phyloP scores from a whole-genome alignment of 1,140 invertebrate genomes.

The Micrasema longulum region DNA sequence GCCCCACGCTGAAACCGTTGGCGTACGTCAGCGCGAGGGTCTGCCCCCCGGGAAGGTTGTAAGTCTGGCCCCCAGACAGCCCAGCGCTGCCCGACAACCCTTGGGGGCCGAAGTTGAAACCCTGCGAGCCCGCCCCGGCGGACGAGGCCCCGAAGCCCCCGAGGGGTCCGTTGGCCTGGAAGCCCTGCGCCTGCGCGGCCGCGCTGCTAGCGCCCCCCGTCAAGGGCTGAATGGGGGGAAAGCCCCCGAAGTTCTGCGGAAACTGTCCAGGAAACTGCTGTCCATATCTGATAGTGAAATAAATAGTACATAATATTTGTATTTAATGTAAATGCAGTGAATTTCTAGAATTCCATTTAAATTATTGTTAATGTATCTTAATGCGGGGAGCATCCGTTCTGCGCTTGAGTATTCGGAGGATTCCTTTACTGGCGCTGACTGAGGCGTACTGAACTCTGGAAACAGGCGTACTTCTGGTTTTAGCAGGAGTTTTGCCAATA shows the following conservation, averaged over 20 bases:
- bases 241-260: conserved; percentile 3
- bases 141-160: conserved; percentile 61
- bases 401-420: no score
- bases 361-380: no score
- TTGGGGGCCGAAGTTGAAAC: conserved; percentile 56
- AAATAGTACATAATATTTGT: no score
- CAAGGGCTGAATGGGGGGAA: conserved; percentile 41
- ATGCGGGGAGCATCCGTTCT: no score
- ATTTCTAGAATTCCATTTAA: no score
- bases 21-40: conserved; percentile 59
- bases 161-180: conserved; percentile 44
- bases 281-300: no score
- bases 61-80: conserved; percentile 59
- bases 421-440: no score
- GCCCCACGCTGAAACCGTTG: conserved; percentile 60
- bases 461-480: no score
- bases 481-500: no score
- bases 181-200: conserved; percentile 48
- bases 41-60: conserved; percentile 60
- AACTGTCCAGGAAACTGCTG: not conserved
- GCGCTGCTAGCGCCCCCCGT: conserved; percentile 45
- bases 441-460: no score
- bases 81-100: conserved; percentile 58
- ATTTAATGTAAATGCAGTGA: no score
- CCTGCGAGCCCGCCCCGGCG: conserved; percentile 59